These are phyloP conservation scores for Nymphalis urticae DNA, from an alignment of 2,888 invertebrate genomes.

Conservation along the genomic window DNA sequence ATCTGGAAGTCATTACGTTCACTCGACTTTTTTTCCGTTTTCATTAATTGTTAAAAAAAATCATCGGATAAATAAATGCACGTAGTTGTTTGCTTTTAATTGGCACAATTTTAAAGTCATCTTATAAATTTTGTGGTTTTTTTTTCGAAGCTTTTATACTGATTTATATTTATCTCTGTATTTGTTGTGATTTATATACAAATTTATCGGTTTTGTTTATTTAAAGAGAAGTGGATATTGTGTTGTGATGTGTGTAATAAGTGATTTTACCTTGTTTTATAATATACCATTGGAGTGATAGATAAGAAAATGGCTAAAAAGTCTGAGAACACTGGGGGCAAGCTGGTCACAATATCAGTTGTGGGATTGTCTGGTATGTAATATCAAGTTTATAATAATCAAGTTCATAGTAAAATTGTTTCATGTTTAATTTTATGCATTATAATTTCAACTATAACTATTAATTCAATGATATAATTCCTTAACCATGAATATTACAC, in stretches of 20 bases:
- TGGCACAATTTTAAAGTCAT: neutral
- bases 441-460: too few species aligned
- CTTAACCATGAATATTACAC: too few species aligned
- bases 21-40: constrained; percentile 49
- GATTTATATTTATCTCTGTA: neutral
- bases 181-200: constrained; percentile 43
- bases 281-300: constrained; percentile 57
- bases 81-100: too few species aligned
- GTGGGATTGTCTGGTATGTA: constrained; percentile 90
- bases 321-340: constrained; percentile 84
- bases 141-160: neutral
- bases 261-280: constrained; percentile 53
- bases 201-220: constrained; percentile 42
- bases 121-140: too few species aligned
- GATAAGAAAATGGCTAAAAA: constrained; percentile 86
- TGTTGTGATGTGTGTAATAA: constrained; percentile 71
- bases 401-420: too few species aligned
- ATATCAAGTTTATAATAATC: neutral
- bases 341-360: constrained; percentile 91
- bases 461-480: too few species aligned
- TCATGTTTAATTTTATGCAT: neutral
- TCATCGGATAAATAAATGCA: neutral
- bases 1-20: constrained; percentile 56
- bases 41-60: constrained; percentile 47
- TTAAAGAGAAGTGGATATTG: constrained; percentile 33